Base-by-base conservation (phyloP, 2,797 vertebrate species). In the Tapirus indicus region DNA sequence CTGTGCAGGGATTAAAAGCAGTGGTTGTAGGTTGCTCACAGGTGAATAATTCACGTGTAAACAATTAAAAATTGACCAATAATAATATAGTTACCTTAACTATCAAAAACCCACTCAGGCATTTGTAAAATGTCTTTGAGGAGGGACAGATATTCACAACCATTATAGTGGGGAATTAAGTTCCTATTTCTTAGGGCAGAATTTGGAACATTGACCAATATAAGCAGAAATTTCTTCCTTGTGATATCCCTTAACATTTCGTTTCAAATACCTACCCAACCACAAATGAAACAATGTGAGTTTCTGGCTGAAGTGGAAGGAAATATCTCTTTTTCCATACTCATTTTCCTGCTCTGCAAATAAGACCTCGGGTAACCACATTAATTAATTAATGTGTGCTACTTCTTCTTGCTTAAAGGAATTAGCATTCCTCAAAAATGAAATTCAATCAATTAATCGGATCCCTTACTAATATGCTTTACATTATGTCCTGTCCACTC, bases 111-210 rank as follows among this genome's bases (percentile, higher is more conserved):
- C 27, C 9, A 74, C 54, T 47, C 1, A 14, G 41, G 35, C 18
- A 41, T 88, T 69, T 85, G 12, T 87, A 79, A 97, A 86, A 68
- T 83, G 41, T 64, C 79, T 91, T 91, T 75, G 23, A 84, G 27
- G 20, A 93, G 49, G 23, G 54, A 54, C 64, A 88, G 16, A 66
- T 49, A 75, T 35, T 69, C 47, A 71, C 25, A 29, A 32, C 17
- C 52, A 52, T 60, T 35, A 35, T 60, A 8, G 0, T 69, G 17
- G 20, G 25, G 66, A 89, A 87, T 86, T 66, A 93, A 82, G 16
- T 20, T 90, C 41, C 12, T 58, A 13, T 80, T 35, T 89, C 49
- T 89, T 78, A 79, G 47, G 27, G 54, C 27, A 92, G 71, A 79
- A 72, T 88, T 88, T 93, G 72, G 66, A 47, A 44, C 84, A 87